phyloP scores from a whole-genome alignment of 2,113 vertebrate genomes.

The Chinchilla lanigera region DNA sequence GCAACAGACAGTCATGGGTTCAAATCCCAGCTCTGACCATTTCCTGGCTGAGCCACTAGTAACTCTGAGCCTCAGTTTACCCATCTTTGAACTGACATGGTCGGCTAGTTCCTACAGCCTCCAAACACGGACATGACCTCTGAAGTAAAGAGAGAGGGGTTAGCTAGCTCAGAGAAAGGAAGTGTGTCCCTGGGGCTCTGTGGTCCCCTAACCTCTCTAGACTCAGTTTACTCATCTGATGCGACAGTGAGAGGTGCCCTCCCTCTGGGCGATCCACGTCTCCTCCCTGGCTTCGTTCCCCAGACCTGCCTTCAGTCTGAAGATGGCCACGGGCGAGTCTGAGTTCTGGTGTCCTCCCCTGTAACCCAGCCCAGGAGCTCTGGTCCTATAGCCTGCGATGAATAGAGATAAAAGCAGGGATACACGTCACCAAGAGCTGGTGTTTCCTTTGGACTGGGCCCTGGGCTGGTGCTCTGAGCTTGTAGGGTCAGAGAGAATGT shows the following conservation, averaged over 20 bases:
- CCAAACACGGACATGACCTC: background rate
- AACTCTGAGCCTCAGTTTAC: background rate
- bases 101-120: background rate
- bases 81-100: background rate
- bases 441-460: accelerated
- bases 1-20: background rate
- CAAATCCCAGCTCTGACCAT: background rate
- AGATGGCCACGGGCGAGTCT: background rate
- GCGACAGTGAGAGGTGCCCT: no score
- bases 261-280: background rate
- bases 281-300: background rate
- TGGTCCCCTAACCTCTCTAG: background rate
- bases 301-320: background rate
- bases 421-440: background rate
- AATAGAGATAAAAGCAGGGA: background rate
- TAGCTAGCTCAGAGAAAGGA: background rate
- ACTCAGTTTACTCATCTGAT: background rate
- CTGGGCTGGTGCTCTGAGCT: background rate
- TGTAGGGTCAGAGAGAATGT: background rate
- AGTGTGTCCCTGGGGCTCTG: background rate
- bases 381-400: background rate
- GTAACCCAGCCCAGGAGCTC: background rate
- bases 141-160: background rate
- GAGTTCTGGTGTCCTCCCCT: background rate
- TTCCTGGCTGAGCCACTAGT: background rate